A percentile compares a stretch with the other conserved stretches of the same genome.
These are phyloP conservation scores for Caretta caretta DNA, from an alignment of 2,113 vertebrate genomes.

Conservation along the genomic window DNA sequence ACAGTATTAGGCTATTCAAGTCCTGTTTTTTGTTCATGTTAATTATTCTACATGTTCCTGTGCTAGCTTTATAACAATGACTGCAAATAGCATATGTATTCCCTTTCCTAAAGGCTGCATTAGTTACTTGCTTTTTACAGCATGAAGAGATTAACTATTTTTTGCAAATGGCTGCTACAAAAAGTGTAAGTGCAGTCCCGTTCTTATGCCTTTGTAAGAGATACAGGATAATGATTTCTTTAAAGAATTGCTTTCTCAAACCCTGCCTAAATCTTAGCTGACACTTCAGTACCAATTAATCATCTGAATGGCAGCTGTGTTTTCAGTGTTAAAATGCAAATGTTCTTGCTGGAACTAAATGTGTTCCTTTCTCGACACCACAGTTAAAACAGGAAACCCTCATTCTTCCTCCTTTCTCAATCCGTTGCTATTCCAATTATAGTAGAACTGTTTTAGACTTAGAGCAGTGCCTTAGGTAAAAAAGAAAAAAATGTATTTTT, in stretches of 20 bases:
- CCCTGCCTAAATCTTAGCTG: neutral
- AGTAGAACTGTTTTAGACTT: conserved; percentile 75
- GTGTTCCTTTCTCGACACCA: neutral
- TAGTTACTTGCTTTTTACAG: conserved; percentile 39
- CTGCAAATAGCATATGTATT: conserved; percentile 24
- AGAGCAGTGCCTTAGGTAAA: conserved; percentile 89
- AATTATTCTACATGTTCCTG: conserved; percentile 40
- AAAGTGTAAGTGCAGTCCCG: neutral
- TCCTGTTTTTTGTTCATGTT: conserved; percentile 64
- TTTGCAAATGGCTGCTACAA: conserved; percentile 13
- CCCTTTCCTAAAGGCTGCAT: conserved; percentile 8
- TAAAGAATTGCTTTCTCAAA: neutral
- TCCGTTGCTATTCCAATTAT: conserved; percentile 39
- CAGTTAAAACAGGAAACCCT: neutral
- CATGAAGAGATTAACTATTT: conserved; percentile 49
- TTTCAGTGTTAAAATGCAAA: conserved; percentile 1
- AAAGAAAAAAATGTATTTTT: conserved; percentile 81
- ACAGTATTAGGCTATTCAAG: conserved; percentile 85
- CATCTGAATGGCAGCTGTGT: neutral
- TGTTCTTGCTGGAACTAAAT: neutral
- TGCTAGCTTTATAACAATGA: conserved; percentile 23
- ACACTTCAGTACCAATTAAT: neutral
- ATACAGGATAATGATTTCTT: neutral
- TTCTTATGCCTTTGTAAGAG: conserved; percentile 3
- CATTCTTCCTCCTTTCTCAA: neutral